Base-by-base conservation (phyloP, 1,140 invertebrate species). In the Drosophila bocqueti region DNA sequence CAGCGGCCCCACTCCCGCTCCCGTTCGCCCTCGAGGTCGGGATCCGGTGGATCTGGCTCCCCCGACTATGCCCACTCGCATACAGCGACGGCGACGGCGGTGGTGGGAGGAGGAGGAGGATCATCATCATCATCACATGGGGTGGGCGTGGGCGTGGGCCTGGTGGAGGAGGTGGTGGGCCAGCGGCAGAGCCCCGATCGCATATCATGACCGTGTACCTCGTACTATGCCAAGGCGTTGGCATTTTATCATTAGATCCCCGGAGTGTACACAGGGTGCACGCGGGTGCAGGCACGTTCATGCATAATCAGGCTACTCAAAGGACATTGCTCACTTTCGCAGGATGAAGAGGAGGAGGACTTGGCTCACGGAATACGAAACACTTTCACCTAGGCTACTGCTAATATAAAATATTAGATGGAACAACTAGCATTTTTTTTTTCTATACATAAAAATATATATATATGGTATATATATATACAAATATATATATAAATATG, bases 201-300 rank as follows among this genome's bases (percentile, higher is more conserved):
- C 69, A 89, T 92, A 78, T 93, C 92, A 92, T 93, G 92, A 93
- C 92, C 91, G 71, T 91, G 87, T 92, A 78, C 83, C 81, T 87
- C 83, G 74, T 89, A 90, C 64, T 92, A 81, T 87, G 69, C 91
- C 64, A 91, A 92, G 77, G 80, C 91, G 36, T 75, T 92, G 87
- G 86, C 91, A 73, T 92, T 91, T 67, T 85, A 91, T 79, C 84
- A 92, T 43, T 91, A 79, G 45, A 46, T 4, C 38, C 36, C 38
- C 34, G 8, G 34, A 34, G 31, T 4, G 34, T 9, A 3, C 1
- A 10, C 31, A 11, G 34, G n/a, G n/a, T n/a, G 1, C 34, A 4
- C 34, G 10, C 10, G 3, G 34, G 34, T 0, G 5, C 36, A 38
- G 36, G 36, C 36, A 1, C 36, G 45, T 24, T 61, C 55, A 65